Evolutionary conservation across 2,888 invertebrate genomes (phyloP), one percentile per base, ranked within the genome.

Genomic region (Cephalotes varians): DNA sequence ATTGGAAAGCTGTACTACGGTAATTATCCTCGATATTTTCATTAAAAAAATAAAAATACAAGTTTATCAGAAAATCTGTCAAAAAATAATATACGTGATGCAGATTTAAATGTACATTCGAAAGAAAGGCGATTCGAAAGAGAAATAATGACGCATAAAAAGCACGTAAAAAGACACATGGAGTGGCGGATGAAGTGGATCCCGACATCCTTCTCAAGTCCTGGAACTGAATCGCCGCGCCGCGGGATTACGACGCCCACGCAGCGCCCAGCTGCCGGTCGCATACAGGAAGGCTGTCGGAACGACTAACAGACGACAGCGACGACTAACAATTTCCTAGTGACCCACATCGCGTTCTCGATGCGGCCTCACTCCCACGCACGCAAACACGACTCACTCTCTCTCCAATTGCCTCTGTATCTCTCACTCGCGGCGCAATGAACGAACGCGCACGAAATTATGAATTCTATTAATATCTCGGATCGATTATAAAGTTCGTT

Each of bases 301-400:
- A 85, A 87, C 89, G 89, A 86, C 90, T 77, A 73, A 73, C 62
- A 73, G 60, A 73, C 60, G 90, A 62, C 60, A 21, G 91, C 93
- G 60, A 91, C 93, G 91, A 91, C 90, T 89, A 91, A 91, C 91
- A 91, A 93, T 94, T 93, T 93, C 93, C 93, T 92, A 92, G 92
- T 94, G 94, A 93, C 94, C 94, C 89, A 93, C 92, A 89, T 87
- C 84, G 87, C 72, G 84, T 79, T 84, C 82, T 83, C 85, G 84
- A 83, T 88, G 86, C 28, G n/a, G 83, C 85, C 83, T 74, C 86
- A 81, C 86, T 88, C 86, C 87, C 85, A 89, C 89, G 87, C 85
- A 62, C 64, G 71, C 67, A 40, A 71, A 65, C 60, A 56, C 47
- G 56, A 64, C 77, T 31, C 54, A 21, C 64, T 40, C n/a, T 18